A percentile compares a stretch with the other conserved stretches of the same genome.
phyloP scores from a whole-genome alignment of 1,140 invertebrate genomes.

The Procambarus clarkii region DNA sequence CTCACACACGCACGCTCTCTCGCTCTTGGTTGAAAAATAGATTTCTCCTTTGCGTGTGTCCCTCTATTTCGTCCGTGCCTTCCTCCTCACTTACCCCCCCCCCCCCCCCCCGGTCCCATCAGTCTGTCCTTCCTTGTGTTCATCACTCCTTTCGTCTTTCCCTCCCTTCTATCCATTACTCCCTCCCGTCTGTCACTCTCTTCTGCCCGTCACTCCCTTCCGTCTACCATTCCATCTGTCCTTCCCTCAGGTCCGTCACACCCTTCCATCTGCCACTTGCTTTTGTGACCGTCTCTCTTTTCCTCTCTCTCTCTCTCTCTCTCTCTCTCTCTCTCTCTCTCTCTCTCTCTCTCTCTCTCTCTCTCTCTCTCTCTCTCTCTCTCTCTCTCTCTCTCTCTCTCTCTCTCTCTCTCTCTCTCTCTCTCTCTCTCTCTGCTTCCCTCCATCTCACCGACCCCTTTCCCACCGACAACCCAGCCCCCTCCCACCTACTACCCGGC shows the following conservation, averaged over 20 bases:
- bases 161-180: not conserved
- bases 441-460: too few species aligned
- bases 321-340: not conserved
- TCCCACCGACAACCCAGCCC: too few species aligned
- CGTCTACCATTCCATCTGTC: too few species aligned
- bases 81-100: not conserved
- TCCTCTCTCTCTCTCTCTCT: not conserved
- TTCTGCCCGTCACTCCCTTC: too few species aligned
- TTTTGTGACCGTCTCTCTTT: too few species aligned
- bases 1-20: not conserved
- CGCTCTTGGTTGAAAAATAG: not conserved
- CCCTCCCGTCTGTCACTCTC: too few species aligned
- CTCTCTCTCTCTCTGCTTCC: not conserved
- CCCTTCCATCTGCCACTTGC: not conserved
- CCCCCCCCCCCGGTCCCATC: not conserved
- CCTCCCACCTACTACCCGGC: not conserved
- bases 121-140: not conserved
- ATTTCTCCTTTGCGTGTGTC: not conserved
- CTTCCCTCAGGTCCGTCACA: too few species aligned
- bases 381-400: not conserved
- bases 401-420: not conserved
- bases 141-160: not conserved
- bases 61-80: not conserved
- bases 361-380: slow-evolving; percentile 1
- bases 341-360: too few species aligned